Percentiles rank a stretch among this genome's conserved stretches.
Evolutionary conservation across 2,113 vertebrate species (phyloP).

Genomic region (Caretta caretta): DNA sequence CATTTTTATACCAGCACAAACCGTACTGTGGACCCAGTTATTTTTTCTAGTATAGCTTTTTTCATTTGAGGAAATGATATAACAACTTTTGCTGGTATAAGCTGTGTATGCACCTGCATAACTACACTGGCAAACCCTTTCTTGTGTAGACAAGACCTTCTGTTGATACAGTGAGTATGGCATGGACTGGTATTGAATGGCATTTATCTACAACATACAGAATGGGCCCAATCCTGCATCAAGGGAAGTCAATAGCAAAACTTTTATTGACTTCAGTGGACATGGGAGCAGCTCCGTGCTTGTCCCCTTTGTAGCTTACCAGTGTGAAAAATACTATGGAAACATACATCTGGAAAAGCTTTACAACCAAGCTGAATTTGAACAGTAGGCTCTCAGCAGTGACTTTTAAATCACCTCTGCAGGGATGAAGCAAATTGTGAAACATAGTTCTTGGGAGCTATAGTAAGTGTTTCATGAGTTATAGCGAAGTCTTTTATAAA

Average conservation of each 20-base stretch:
- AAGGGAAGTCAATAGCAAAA: background rate
- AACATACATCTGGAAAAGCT: accelerated
- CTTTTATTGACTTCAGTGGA: background rate
- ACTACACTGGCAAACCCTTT: background rate
- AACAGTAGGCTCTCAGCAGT: accelerated
- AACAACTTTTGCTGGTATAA: background rate
- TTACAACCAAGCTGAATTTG: accelerated
- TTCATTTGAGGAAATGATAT: background rate
- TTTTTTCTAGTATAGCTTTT: background rate
- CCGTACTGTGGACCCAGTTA: background rate
- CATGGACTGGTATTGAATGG: too few relatives aligned
- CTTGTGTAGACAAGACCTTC: background rate
- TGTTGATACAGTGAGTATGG: too few relatives aligned
- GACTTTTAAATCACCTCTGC: background rate
- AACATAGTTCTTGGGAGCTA: background rate
- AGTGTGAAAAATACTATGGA: background rate
- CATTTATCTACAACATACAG: background rate
- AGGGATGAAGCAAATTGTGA: background rate
- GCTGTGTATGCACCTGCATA: background rate
- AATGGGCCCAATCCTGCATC: background rate
- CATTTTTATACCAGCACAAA: background rate
- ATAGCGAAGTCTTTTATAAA: background rate
- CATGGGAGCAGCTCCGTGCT: background rate
- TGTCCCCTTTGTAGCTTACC: background rate
- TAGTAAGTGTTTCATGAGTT: background rate